Evolutionary conservation across 2,797 vertebrate species (phyloP), one percentile per base, ranked within the genome.

Genomic region (Platalea minor): DNA sequence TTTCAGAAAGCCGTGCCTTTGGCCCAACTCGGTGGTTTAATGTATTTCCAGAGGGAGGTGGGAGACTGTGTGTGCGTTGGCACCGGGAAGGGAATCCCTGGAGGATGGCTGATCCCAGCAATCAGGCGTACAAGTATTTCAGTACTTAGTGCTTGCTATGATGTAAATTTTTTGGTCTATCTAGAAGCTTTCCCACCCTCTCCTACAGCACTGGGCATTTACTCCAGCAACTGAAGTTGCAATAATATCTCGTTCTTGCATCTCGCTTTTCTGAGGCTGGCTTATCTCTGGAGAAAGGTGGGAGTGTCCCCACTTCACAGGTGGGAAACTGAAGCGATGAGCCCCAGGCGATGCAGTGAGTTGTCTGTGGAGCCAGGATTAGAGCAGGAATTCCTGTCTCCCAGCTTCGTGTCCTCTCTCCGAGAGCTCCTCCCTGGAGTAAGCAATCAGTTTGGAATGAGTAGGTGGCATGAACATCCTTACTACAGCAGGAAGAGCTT

Each of bases 261-360:
- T 96, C 92, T 92, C 24, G 14, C 35, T 93, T 94, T 93, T 87
- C 72, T 59, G 91, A 92, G 69, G 56, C 73, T 85, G 82, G 70
- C 68, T 91, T 93, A 96, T 82, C 88, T 93, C 81, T 69, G 74
- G 69, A 86, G 79, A 70, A 79, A 57, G 54, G 87, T 93, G 86
- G 89, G 94, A 96, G 95, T 88, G 94, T 89, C 96, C 57, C 39
- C 65, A 93, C 84, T 96, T 96, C 96, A 96, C 90, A 96, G 96
- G 76, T 96, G 96, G 95, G 96, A 96, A 97, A 96, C 82, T 89
- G 63, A 81, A 94, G 87, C 23, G 37, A 78, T 88, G 85, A 95
- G 93, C 94, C 96, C 68, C 29, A 1, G 94, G 97, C 92, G 3
- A 60, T 69, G 48, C 69, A 85, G 68, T 2, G 19, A 96, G 78